Evolutionary conservation across 35 echinoderm and acorn worm species (phyloP).

Genomic region (Apostichopus japonicus): DNA sequence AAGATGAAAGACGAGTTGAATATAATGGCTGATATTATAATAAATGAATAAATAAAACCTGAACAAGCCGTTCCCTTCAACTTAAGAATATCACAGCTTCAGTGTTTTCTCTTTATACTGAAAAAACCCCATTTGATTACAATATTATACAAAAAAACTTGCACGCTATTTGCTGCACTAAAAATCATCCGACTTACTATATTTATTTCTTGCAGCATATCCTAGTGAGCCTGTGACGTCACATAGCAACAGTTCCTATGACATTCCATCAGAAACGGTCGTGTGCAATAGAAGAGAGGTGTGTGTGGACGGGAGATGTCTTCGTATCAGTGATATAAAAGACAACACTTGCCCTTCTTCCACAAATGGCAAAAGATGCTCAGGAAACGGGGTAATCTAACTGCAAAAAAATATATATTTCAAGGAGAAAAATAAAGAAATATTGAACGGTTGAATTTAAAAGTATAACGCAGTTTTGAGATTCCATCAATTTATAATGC

Average conservation of each 20-base stretch:
- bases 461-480: not conserved
- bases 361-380: not conserved
- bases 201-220: not conserved
- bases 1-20: too few relatives aligned
- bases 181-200: too few relatives aligned
- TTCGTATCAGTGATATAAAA: conserved; percentile 11
- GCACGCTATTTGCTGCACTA: too few relatives aligned
- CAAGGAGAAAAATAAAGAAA: not conserved
- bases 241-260: conserved; percentile 16
- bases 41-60: too few relatives aligned
- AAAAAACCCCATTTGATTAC: too few relatives aligned
- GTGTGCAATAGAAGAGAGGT: conserved; percentile 36
- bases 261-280: conserved; percentile 17
- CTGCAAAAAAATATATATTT: not conserved
- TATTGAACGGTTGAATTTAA: not conserved
- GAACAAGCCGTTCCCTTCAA: too few relatives aligned
- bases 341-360: not conserved
- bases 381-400: conserved; percentile 18
- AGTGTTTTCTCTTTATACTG: too few relatives aligned
- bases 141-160: too few relatives aligned
- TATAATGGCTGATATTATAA: too few relatives aligned
- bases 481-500: not conserved
- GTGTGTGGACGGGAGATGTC: conserved; percentile 36
- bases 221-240: conserved; percentile 40
- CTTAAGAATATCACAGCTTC: too few relatives aligned